phyloP scores from a whole-genome alignment of 2,888 invertebrate genomes.

The Geophilus truncorum region DNA sequence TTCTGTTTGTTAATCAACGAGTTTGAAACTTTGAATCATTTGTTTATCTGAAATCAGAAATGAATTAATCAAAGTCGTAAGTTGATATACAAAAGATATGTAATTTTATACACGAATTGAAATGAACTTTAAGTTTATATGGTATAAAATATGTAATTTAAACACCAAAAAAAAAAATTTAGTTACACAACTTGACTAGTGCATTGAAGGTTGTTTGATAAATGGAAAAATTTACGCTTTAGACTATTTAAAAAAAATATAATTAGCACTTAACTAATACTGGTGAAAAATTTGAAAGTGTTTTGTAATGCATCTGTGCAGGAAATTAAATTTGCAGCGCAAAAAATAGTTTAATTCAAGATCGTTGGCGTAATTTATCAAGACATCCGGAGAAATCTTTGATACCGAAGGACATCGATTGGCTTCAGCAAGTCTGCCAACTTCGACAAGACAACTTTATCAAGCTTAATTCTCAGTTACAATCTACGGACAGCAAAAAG shows the following conservation, averaged over 20 bases:
- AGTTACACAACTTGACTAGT: no score
- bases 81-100: neutral
- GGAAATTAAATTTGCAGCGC: neutral
- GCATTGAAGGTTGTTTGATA: no score
- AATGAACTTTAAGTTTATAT: neutral
- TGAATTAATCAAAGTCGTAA: neutral
- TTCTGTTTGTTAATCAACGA: no score
- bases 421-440: neutral
- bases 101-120: neutral
- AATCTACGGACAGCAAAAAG: no score
- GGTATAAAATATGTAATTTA: neutral
- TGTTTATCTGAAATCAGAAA: neutral
- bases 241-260: no score
- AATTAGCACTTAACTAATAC: no score
- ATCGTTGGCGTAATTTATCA: neutral
- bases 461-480: no score
- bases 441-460: neutral
- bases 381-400: slow-evolving; percentile 13
- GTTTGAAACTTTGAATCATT: no score
- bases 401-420: neutral
- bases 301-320: slow-evolving; percentile 15
- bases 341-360: neutral
- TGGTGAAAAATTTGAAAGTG: no score
- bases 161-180: neutral
- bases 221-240: no score